These are phyloP conservation scores for Drosophila erecta DNA, from an alignment of 1,140 invertebrate species.

Conservation along the genomic window DNA sequence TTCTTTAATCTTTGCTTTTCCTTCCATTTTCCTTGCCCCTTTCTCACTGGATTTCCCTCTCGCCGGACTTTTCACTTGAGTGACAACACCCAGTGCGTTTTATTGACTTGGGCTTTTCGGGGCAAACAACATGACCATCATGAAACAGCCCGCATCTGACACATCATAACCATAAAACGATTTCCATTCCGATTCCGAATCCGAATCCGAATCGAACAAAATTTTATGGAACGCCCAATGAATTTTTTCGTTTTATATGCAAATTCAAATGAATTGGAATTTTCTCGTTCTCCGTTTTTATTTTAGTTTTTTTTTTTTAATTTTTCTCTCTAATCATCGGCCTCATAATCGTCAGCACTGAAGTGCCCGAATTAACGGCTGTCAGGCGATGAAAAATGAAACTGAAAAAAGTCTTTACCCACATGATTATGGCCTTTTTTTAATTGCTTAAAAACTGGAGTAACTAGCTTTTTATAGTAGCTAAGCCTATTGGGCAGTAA, in stretches of 20 bases:
- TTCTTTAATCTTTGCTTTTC: conserved; percentile 4
- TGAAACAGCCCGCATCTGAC: conserved; percentile 71
- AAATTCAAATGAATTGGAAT: conserved; percentile 27
- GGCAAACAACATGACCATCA: conserved; percentile 15
- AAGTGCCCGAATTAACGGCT: conserved; percentile 23
- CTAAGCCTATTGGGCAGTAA: too few species aligned
- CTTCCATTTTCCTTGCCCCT: neutral
- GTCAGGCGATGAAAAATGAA: conserved; percentile 1
- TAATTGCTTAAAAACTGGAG: neutral
- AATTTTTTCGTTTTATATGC: conserved; percentile 28
- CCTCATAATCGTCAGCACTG: conserved; percentile 23
- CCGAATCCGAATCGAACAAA: conserved; percentile 18
- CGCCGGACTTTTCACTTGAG: conserved; percentile 10
- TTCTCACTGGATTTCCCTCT: neutral
- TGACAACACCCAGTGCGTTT: conserved; percentile 42
- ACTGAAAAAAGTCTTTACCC: neutral
- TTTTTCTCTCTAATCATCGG: conserved; percentile 19
- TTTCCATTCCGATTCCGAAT: conserved; percentile 27
- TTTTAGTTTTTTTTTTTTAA: too few species aligned
- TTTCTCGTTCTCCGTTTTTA: conserved; percentile 5
- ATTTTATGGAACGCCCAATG: conserved; percentile 22
- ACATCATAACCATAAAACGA: conserved; percentile 72
- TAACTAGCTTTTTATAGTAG: too few species aligned
- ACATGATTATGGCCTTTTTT: neutral
- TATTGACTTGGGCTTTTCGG: conserved; percentile 29